These are phyloP conservation scores for Caenorhabditis elegans DNA, from an alignment of 1,140 invertebrate species.

Conservation along the genomic window WBcel235 BX284605.5:13049501-13050000, in stretches of 20 bases:
- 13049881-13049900: constrained; percentile 14
- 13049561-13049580: background rate
- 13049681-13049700: too few species aligned
- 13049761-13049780: background rate
- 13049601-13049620: too few species aligned
- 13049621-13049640: too few species aligned
- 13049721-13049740: constrained; percentile 10
- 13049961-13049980: background rate
- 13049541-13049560: background rate
- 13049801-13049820: background rate
- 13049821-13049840: background rate
- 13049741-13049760: background rate
- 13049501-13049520: background rate
- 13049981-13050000: constrained; percentile 20
- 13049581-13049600: too few species aligned
- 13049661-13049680: background rate
- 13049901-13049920: constrained; percentile 21
- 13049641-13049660: background rate
- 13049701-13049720: too few species aligned
- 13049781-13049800: background rate
- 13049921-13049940: background rate
- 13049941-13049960: background rate
- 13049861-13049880: constrained; percentile 8
- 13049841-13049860: constrained; percentile 33
- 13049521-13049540: background rate